phyloP scores from a whole-genome alignment of 2,888 invertebrate genomes.

The Diadegma fenestrale region DNA sequence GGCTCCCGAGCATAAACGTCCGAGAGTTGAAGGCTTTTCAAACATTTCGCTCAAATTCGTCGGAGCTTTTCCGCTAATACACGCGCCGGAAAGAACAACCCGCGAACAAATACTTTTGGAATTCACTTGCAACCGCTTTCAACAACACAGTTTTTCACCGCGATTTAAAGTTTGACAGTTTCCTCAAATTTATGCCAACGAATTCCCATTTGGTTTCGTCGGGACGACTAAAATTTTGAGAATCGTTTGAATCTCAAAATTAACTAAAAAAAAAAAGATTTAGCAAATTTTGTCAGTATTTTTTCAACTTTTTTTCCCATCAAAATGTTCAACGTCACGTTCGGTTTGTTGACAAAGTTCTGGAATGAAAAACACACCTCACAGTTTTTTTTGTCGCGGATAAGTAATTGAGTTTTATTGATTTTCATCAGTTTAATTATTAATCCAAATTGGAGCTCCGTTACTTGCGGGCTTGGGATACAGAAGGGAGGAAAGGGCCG shows the following conservation, averaged over 20 bases:
- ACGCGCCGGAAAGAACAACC: neutral
- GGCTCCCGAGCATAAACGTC: constrained; percentile 17
- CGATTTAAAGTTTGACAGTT: constrained; percentile 2
- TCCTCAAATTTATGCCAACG: neutral
- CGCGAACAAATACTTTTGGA: constrained; percentile 40
- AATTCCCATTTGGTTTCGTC: neutral
- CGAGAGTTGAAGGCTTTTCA: constrained; percentile 24
- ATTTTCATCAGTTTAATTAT: constrained; percentile 39
- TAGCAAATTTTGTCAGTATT: neutral
- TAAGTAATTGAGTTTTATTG: constrained; percentile 29
- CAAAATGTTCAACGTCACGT: neutral
- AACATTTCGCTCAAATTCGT: constrained; percentile 31
- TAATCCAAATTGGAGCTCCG: constrained; percentile 43
- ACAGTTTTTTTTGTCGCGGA: neutral
- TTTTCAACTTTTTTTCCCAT: neutral
- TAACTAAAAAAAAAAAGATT: neutral
- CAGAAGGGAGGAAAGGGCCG: neutral
- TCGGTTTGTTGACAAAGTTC: neutral
- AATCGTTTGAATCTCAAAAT: neutral
- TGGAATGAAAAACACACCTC: neutral
- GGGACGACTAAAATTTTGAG: neutral
- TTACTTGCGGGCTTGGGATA: neutral
- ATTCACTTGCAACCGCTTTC: neutral
- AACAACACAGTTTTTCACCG: constrained; percentile 18
- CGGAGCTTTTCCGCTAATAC: constrained; percentile 9